These are phyloP conservation scores for Leptinotarsa undecemlineata DNA, from an alignment of 1,140 invertebrate species.

Conservation along the genomic window DNA sequence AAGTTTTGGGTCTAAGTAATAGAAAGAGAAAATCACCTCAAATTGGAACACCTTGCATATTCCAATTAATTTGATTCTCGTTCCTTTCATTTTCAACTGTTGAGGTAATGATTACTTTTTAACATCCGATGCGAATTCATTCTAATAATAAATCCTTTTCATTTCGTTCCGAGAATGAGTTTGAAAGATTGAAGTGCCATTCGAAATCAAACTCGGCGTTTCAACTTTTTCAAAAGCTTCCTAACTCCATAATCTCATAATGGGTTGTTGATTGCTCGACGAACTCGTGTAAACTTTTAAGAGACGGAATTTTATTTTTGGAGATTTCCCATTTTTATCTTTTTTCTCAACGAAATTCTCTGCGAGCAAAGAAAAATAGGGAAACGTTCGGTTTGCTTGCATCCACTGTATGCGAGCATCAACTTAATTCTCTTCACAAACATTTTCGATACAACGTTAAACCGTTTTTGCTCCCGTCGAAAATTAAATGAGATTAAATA, in stretches of 20 bases:
- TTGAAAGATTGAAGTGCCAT: not conserved
- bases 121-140: not conserved
- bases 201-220: not conserved
- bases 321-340: not conserved
- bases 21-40: too few relatives aligned
- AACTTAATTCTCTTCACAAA: constrained; percentile 5
- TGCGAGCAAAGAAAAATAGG: not conserved
- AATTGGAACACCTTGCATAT: too few relatives aligned
- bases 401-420: not conserved
- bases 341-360: not conserved
- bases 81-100: too few relatives aligned
- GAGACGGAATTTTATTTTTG: not conserved
- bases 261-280: not conserved
- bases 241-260: not conserved
- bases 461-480: constrained; percentile 15
- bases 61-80: too few relatives aligned
- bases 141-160: not conserved
- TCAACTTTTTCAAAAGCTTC: not conserved
- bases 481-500: constrained; percentile 28
- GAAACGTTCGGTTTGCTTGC: not conserved
- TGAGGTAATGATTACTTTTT: too few relatives aligned
- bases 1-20: too few relatives aligned
- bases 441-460: constrained; percentile 19
- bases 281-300: not conserved
- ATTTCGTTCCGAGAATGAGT: not conserved